These are phyloP conservation scores for Polyergus mexicanus DNA, from an alignment of 1,140 invertebrate species.

Conservation along the genomic window DNA sequence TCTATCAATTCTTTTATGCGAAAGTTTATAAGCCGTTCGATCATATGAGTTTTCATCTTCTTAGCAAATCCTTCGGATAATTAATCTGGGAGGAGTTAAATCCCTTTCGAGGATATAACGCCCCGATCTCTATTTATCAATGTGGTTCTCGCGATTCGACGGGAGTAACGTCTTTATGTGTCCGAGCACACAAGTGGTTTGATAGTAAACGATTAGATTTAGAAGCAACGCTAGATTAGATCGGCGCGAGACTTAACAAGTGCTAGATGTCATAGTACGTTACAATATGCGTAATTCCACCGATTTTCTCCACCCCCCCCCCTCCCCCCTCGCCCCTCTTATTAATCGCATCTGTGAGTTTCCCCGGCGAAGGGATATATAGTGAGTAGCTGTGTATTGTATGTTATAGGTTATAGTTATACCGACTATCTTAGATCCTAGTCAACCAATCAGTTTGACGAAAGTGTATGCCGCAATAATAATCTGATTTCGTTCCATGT, in stretches of 20 bases:
- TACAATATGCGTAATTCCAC: constrained; percentile 57
- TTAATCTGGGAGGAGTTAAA: neutral
- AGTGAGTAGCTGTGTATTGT: constrained; percentile 64
- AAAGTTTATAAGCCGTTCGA: neutral
- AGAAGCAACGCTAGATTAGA: constrained; percentile 71
- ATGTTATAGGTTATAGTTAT: constrained; percentile 56
- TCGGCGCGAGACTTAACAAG: constrained; percentile 50
- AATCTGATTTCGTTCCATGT: constrained; percentile 76
- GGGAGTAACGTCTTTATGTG: constrained; percentile 63
- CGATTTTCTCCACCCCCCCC: too few relatives aligned
- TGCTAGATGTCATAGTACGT: constrained; percentile 69
- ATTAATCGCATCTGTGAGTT: constrained; percentile 68
- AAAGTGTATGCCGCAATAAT: constrained; percentile 76
- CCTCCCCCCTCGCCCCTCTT: constrained; percentile 24
- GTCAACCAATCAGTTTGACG: constrained; percentile 71
- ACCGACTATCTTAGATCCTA: constrained; percentile 55
- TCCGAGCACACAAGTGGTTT: constrained; percentile 59
- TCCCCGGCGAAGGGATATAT: constrained; percentile 30
- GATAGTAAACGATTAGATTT: constrained; percentile 66
- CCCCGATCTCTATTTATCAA: neutral
- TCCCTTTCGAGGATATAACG: neutral
- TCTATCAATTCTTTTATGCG: neutral
- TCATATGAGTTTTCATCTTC: neutral
- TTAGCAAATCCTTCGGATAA: neutral
- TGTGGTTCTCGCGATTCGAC: constrained; percentile 31